Conservation (phyloP, 2,888 invertebrate species). For the Xestobium rufovillosum region DNA sequence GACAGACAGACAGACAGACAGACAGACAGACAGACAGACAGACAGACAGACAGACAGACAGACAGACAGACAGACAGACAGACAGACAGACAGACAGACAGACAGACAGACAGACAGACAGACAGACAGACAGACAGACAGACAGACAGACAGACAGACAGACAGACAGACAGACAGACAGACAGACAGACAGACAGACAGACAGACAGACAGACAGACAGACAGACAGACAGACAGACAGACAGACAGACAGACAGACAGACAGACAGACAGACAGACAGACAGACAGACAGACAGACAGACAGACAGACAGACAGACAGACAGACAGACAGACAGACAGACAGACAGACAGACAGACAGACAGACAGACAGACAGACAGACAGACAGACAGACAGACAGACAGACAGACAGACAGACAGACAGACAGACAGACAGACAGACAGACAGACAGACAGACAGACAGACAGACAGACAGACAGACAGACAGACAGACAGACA, state of each 20-base stretch:
- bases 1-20: conserved; percentile 4
- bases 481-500: conserved; percentile 8
- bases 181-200: conserved; percentile 22
- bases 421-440: conserved; percentile 8
- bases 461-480: conserved; percentile 8
- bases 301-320: conserved; percentile 22
- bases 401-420: conserved; percentile 8
- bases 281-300: conserved; percentile 22
- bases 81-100: conserved; percentile 8
- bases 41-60: conserved; percentile 4
- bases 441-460: conserved; percentile 8
- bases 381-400: conserved; percentile 8
- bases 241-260: conserved; percentile 23
- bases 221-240: conserved; percentile 23
- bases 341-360: conserved; percentile 22
- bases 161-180: conserved; percentile 10
- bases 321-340: conserved; percentile 22
- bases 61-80: conserved; percentile 4
- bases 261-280: conserved; percentile 22
- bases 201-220: conserved; percentile 22
- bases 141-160: conserved; percentile 8
- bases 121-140: conserved; percentile 8
- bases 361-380: conserved; percentile 7
- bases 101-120: conserved; percentile 8
- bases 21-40: conserved; percentile 4